These are phyloP conservation scores for Pelosia muscerda DNA, from an alignment of 2,888 invertebrate genomes.

Conservation along the genomic window DNA sequence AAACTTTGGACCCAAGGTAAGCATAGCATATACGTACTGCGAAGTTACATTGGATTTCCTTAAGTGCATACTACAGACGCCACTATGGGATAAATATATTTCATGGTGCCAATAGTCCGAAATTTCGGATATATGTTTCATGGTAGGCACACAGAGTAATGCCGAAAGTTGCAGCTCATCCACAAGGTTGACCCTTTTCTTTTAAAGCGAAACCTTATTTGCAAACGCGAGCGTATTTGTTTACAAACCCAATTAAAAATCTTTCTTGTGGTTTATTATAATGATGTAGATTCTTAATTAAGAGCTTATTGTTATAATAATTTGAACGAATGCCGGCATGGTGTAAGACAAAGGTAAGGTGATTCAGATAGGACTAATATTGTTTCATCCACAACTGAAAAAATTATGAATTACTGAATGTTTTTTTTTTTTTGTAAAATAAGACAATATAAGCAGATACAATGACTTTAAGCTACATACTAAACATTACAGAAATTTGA, in stretches of 20 bases:
- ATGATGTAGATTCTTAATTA: constrained; percentile 58
- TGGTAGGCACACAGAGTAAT: constrained; percentile 59
- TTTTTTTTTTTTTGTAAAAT: neutral
- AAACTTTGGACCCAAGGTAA: neutral
- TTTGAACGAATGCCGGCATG: constrained; percentile 38
- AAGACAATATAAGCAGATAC: neutral
- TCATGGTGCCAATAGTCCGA: neutral
- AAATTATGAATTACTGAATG: constrained; percentile 12
- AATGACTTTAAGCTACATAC: neutral
- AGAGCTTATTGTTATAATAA: constrained; percentile 44
- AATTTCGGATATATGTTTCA: neutral
- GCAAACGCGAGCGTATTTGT: constrained; percentile 65
- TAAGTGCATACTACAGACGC: no score
- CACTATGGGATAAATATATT: neutral
- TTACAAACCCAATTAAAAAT: constrained; percentile 71
- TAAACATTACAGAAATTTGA: neutral
- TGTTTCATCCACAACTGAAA: constrained; percentile 19
- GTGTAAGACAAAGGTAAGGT: constrained; percentile 18
- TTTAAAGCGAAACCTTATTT: constrained; percentile 70
- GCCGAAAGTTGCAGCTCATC: constrained; percentile 63
- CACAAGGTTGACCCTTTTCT: constrained; percentile 69
- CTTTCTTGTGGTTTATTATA: constrained; percentile 65
- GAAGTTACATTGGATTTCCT: neutral
- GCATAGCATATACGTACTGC: no score
- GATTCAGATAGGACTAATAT: constrained; percentile 24